Base-by-base conservation (phyloP, 2,113 vertebrate species). In the Pavo muticus region DNA sequence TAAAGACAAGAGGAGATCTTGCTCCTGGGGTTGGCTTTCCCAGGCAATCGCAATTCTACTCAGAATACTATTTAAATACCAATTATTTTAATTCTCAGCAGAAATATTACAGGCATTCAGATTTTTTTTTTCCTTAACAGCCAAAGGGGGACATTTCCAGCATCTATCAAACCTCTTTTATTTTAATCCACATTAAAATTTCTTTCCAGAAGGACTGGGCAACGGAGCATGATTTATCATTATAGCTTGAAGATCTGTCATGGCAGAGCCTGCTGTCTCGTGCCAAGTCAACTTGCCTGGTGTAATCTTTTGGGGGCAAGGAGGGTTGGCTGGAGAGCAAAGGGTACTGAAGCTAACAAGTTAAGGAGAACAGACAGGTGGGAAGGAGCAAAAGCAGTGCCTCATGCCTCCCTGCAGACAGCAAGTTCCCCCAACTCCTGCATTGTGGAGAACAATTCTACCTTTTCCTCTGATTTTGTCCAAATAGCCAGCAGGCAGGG, bases 51-150 rank as follows among this genome's bases (percentile, higher is more conserved):
- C 70, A 90, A 93, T 67, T 94, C 59, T 92, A 86, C 83, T 96
- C 92, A 91, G 94, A 95, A 96, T 91, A 88, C 94, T 95, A 88
- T 96, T 97, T 95, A 97, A 97, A 97, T 95, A 97, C 94, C 95
- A 96, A 96, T 97, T 97, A 97, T 96, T 95, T 84, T 92, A 95
- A 96, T 97, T 97, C 96, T 96, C 89, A 0, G 92, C 94, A 96
- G 97, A 97, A 97, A 95, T 96, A 96, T 97, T 97, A 97, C 92
- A 96, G 83, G 74, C 96, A 90, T 96, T 95, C 90, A 81, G 84
- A 84, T 71, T 72, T 61, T 90, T 80, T 88, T 88, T 89, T 93
- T 84, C 71, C 77, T 94, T 92, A 82, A 91, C 60, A 88, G 93
- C 92, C 88, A 75, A 90, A 92, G 84, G 76, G 84, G 94, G 91